Percentiles rank a stretch among this genome's conserved stretches.
phyloP scores from a whole-genome alignment of 2,113 vertebrate genomes.

The Aramus guarauna region DNA sequence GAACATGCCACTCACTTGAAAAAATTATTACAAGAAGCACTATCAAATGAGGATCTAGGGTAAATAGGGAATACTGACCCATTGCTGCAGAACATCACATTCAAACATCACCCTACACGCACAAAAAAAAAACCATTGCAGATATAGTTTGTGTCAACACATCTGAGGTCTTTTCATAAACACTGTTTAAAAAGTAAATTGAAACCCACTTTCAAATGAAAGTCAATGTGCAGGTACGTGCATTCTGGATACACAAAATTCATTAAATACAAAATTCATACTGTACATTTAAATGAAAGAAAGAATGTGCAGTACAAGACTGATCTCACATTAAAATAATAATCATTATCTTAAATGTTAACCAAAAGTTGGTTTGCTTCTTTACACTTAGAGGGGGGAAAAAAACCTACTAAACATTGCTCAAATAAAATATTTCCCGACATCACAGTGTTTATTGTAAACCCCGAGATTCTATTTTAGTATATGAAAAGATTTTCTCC shows the following conservation, averaged over 20 bases:
- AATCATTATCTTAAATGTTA: slow-evolving; percentile 72
- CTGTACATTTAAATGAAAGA: slow-evolving; percentile 77
- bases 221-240: slow-evolving; percentile 82
- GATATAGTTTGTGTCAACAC: slow-evolving; percentile 74
- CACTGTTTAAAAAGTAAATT: slow-evolving; percentile 77
- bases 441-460: slow-evolving; percentile 85
- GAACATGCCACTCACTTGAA: slow-evolving; percentile 86
- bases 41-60: slow-evolving; percentile 75
- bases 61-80: slow-evolving; percentile 75
- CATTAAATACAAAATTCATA: slow-evolving; percentile 81
- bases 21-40: slow-evolving; percentile 84
- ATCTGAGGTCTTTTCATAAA: slow-evolving; percentile 75
- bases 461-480: slow-evolving; percentile 78
- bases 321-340: slow-evolving; percentile 74
- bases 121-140: slow-evolving; percentile 67
- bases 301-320: slow-evolving; percentile 73
- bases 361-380: slow-evolving; percentile 54
- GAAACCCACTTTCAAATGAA: slow-evolving; percentile 81
- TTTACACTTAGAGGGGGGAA: slow-evolving; percentile 22
- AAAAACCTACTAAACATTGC: slow-evolving; percentile 56
- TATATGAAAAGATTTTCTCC: slow-evolving; percentile 67
- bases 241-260: slow-evolving; percentile 81
- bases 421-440: slow-evolving; percentile 70
- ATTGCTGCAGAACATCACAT: slow-evolving; percentile 75
- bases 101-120: slow-evolving; percentile 81